These are phyloP conservation scores for Temnopleurus reevesii DNA, from an alignment of 53 echinoderm and acorn worm genomes.

Conservation along the genomic window DNA sequence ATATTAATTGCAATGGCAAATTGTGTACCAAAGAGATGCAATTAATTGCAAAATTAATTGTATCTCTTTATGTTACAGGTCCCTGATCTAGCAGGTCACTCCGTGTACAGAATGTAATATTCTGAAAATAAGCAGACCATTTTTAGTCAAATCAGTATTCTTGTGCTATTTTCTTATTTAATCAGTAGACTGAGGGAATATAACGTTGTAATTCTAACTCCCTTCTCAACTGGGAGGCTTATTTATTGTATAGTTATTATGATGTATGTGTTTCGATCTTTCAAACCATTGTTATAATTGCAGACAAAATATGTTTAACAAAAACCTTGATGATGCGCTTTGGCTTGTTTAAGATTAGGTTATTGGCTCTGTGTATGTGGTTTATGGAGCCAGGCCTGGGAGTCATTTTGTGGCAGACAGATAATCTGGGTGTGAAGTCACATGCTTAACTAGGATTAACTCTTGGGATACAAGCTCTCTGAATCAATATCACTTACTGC, in stretches of 20 bases:
- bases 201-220: no score
- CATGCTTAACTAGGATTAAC: constrained; percentile 17
- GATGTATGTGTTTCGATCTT: not conserved
- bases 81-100: no score
- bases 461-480: not conserved
- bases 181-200: no score
- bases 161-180: no score
- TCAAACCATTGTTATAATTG: not conserved
- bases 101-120: no score
- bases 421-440: constrained; percentile 44
- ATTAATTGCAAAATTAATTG: no score
- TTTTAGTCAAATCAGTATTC: no score
- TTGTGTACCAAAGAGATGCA: no score
- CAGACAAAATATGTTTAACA: not conserved
- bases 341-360: not conserved
- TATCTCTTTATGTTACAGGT: no score
- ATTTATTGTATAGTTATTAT: not conserved
- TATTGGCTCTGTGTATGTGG: not conserved
- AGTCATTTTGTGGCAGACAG: constrained; percentile 21
- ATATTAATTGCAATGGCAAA: no score
- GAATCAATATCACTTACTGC: constrained; percentile 33
- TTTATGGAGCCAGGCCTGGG: constrained; percentile 1
- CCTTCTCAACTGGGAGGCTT: no score
- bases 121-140: no score
- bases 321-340: not conserved